phyloP scores from a whole-genome alignment of 2,888 invertebrate genomes.

The Neuroscelio doddi region DNA sequence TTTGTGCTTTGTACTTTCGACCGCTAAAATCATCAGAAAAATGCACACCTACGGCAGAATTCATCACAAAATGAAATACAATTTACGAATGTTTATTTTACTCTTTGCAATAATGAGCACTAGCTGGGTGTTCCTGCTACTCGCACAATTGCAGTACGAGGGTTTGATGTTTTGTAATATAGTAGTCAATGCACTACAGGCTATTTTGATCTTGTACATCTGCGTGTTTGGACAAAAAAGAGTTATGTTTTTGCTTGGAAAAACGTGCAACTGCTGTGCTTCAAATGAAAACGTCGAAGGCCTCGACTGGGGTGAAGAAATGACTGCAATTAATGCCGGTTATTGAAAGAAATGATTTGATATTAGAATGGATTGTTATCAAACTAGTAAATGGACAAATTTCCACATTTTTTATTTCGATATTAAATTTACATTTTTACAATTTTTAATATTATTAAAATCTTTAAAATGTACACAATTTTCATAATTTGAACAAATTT shows the following conservation, averaged over 20 bases:
- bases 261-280: constrained; percentile 80
- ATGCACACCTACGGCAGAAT: constrained; percentile 90
- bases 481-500: too few species aligned
- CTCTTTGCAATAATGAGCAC: constrained; percentile 83
- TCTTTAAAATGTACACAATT: too few species aligned
- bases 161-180: constrained; percentile 84
- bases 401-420: too few species aligned
- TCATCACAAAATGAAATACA: constrained; percentile 89
- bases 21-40: constrained; percentile 83
- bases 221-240: constrained; percentile 86
- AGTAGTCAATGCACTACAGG: constrained; percentile 83
- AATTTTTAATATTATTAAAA: too few species aligned
- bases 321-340: constrained; percentile 88
- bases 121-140: constrained; percentile 83
- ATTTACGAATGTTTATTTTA: constrained; percentile 86
- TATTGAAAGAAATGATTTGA: constrained; percentile 69
- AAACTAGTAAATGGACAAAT: too few species aligned
- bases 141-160: constrained; percentile 84
- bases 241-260: constrained; percentile 84
- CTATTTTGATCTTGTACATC: constrained; percentile 83
- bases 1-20: constrained; percentile 86
- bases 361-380: background rate
- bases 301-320: constrained; percentile 91
- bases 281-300: constrained; percentile 78
- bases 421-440: too few species aligned